Base-by-base conservation (phyloP, 2,113 vertebrate species). In the Pan paniscus region DNA sequence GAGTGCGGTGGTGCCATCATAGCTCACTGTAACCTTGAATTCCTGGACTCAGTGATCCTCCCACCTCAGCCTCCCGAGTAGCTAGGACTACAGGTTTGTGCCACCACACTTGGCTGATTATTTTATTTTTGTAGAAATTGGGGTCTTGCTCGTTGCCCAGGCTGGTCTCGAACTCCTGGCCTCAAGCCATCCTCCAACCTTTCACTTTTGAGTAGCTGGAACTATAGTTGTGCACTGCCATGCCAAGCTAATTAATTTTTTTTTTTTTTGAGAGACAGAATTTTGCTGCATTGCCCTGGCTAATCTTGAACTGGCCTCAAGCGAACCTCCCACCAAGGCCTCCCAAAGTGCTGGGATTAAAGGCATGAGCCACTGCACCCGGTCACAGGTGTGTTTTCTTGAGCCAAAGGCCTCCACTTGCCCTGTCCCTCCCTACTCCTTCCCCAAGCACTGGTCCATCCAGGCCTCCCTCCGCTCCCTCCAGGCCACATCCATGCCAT, bases 401-500 rank as follows among this genome's bases (percentile, higher is more conserved):
- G 35, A 52, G 10, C 57, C n/a, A 0, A n/a, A 75, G 20, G 38
- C 17, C 64, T 46, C 57, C 30, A 3, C 55, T 25, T 0, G 52
- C 52, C 43, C 6, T 10, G 50, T 46, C 32, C 50, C 2, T 5
- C 13, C 18, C 73, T 30, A 38, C 35, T 25, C 32, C 32, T 72
- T 23, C 68, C 35, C 43, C 18, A 4, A 4, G 64, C 43, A 10
- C 38, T 2, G 46, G 64, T 46, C 40, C 4, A 0, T 27, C 55
- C 48, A 11, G 75, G 43, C 35, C 18, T 32, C 23, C 52, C 20
- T 11, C 55, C 6, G 1, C 20, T 18, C 0, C 0, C 46, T 18
- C 48, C 23, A 67, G 73, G 64, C 61, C 3, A 3, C 0, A 1
- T 55, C 57, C 18, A 1, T 16, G 11, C 79, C 1, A 6, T 11